These are phyloP conservation scores for Nomada flava DNA, from an alignment of 2,888 invertebrate genomes.

Conservation along the genomic window DNA sequence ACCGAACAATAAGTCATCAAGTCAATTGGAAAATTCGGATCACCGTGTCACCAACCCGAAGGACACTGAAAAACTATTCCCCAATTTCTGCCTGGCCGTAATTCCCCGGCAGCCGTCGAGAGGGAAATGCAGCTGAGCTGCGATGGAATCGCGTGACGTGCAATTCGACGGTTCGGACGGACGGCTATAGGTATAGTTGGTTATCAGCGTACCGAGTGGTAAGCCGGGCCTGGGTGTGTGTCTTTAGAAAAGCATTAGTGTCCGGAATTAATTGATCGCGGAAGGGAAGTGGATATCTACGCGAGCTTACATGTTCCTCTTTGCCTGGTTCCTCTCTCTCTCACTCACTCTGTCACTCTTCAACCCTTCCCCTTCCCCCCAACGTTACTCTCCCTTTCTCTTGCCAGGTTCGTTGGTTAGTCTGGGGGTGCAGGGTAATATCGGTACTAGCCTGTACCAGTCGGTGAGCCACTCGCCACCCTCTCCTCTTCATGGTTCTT, in stretches of 20 bases:
- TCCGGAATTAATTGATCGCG: constrained; percentile 83
- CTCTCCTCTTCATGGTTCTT: constrained; percentile 63
- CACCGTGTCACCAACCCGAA: no score
- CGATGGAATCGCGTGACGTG: constrained; percentile 78
- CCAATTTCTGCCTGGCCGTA: constrained; percentile 40
- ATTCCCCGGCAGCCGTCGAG: constrained; percentile 47
- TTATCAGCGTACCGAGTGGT: constrained; percentile 69
- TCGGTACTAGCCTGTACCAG: constrained; percentile 83
- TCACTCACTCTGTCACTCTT: constrained; percentile 58
- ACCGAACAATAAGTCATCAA: neutral
- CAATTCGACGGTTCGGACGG: constrained; percentile 72
- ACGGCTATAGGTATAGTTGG: constrained; percentile 72
- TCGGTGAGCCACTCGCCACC: constrained; percentile 79
- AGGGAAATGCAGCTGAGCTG: constrained; percentile 62
- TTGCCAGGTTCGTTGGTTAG: constrained; percentile 60
- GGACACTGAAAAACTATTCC: constrained; percentile 22
- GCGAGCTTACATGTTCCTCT: constrained; percentile 77
- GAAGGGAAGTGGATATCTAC: constrained; percentile 80
- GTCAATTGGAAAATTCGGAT: neutral
- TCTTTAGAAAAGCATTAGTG: constrained; percentile 82
- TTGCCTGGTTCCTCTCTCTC: constrained; percentile 45
- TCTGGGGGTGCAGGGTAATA: constrained; percentile 79
- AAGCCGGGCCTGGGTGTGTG: constrained; percentile 70
- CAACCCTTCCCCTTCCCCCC: constrained; percentile 49
- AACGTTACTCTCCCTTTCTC: constrained; percentile 55